Percentiles rank a stretch among this genome's conserved stretches.
Evolutionary conservation across 1,140 invertebrate species (phyloP).

Genomic region (Psix sp.): DNA sequence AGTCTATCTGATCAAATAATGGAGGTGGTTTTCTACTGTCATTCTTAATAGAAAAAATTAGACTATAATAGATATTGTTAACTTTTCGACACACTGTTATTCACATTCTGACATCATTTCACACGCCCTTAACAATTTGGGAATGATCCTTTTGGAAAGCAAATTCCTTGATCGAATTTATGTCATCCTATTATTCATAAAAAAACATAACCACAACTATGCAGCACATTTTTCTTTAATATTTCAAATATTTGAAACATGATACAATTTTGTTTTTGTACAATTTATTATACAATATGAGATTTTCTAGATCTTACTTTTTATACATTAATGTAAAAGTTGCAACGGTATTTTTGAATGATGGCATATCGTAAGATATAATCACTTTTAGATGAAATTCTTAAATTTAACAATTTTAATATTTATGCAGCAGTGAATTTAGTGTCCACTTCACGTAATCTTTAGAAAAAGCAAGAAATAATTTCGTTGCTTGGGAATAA

Average conservation of each 20-base stretch:
- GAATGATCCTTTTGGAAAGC: slow-evolving; percentile 24
- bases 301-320: too few relatives aligned
- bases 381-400: too few relatives aligned
- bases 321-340: too few relatives aligned
- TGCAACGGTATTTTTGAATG: too few relatives aligned
- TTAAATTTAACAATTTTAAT: too few relatives aligned
- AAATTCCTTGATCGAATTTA: slow-evolving; percentile 39
- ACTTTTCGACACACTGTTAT: slow-evolving; percentile 49
- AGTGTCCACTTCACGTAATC: too few relatives aligned
- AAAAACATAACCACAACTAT: too few relatives aligned
- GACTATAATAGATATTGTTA: slow-evolving; percentile 49
- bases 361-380: too few relatives aligned
- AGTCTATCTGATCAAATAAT: slow-evolving; percentile 19
- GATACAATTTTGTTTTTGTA: not conserved
- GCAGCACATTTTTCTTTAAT: slow-evolving; percentile 1
- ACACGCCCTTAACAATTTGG: slow-evolving; percentile 37
- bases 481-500: too few relatives aligned
- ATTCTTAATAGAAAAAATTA: slow-evolving; percentile 32
- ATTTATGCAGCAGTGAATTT: too few relatives aligned
- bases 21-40: slow-evolving; percentile 40
- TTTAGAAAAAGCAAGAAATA: too few relatives aligned
- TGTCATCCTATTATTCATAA: slow-evolving; percentile 25
- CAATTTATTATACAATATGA: too few relatives aligned
- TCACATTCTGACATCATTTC: slow-evolving; percentile 23
- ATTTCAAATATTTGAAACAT: not conserved